Evolutionary conservation across 2,113 vertebrate genomes (phyloP).

Genomic region (Kryptolebias marmoratus): DNA sequence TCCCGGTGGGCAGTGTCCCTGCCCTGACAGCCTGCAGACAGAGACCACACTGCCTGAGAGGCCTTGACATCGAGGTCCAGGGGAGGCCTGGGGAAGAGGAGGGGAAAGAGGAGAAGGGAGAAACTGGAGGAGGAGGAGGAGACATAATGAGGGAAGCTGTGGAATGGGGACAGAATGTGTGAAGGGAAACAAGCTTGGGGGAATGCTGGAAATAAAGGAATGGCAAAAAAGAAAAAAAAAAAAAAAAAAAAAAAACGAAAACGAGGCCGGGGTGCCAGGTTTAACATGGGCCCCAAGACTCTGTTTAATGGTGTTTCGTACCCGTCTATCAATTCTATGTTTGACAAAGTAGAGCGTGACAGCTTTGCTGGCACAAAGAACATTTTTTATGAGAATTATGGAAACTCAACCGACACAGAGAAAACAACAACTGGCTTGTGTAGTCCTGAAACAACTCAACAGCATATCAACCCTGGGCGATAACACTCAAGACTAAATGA

Average conservation of each 20-base stretch:
- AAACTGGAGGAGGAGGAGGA: neutral
- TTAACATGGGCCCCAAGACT: constrained; percentile 21
- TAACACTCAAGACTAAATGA: neutral
- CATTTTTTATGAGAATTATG: neutral
- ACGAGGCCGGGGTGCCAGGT: constrained; percentile 36
- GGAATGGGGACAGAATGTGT: constrained; percentile 24
- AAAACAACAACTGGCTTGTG: neutral
- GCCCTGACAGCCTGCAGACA: constrained; percentile 74
- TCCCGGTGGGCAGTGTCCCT: constrained; percentile 79
- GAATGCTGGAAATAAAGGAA: constrained; percentile 29
- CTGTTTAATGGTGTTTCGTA: constrained; percentile 19
- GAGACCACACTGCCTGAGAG: constrained; percentile 77
- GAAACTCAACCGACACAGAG: neutral
- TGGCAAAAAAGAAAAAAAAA: constrained; percentile 7
- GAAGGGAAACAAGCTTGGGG: constrained; percentile 37
- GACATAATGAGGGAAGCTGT: constrained; percentile 38
- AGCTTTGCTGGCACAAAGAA: constrained; percentile 32
- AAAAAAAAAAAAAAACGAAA: too few relatives aligned
- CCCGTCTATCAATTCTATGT: constrained; percentile 33
- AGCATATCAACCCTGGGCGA: neutral
- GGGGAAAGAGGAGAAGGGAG: neutral
- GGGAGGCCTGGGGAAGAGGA: constrained; percentile 18
- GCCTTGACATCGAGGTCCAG: constrained; percentile 76
- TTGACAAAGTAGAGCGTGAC: constrained; percentile 30
- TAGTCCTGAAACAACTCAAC: neutral